Base-by-base conservation (phyloP, 2,888 invertebrate species). In the Spodoptera exigua region DNA sequence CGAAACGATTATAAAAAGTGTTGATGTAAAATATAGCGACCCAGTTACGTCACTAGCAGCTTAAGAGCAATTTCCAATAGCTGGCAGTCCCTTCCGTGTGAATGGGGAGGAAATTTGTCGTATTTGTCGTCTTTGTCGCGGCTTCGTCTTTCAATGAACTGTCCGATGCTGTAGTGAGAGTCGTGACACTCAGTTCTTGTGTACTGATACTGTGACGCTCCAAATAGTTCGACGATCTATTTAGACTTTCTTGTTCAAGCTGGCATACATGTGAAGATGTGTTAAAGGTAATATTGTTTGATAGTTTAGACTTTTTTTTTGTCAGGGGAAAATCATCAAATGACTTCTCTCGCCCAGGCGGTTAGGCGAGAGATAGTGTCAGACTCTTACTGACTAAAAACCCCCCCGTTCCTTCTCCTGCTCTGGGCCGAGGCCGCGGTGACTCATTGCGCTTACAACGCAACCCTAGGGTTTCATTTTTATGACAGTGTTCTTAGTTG, bases 1-100 rank as follows among this genome's bases (percentile, higher is more conserved):
- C 21, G 21, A 45, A 59, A 55, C 49, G 73, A 76, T 70, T 78
- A 74, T 79, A 77, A 76, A 64, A 74, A 67, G 39, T 52, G 79
- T 79, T 70, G 72, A 80, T 76, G 84, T 89, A 87, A 91, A 91
- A 85, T 82, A 87, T 75, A 79, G 77, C 83, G 91, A 87, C 92
- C 91, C 85, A 90, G 81, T 89, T 91, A 87, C 78, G 91, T 91
- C 89, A 69, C 58, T 51, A 70, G 78, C 90, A 90, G 81, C 83
- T 82, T 60, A 45, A 65, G 80, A 83, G 84, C 87, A 89, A 90
- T 89, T 90, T 87, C 88, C 85, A 87, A 88, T 86, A 83, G 82
- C 79, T 79, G 76, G 74, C 72, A 79, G 76, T 71, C 82, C 82
- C 83, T 56, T 84, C 83, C 81, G 78, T 83, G 80, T 84, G 86